Evolutionary conservation across 2,797 vertebrate species (phyloP).

Genomic region (Adrianichthys oophorus): DNA sequence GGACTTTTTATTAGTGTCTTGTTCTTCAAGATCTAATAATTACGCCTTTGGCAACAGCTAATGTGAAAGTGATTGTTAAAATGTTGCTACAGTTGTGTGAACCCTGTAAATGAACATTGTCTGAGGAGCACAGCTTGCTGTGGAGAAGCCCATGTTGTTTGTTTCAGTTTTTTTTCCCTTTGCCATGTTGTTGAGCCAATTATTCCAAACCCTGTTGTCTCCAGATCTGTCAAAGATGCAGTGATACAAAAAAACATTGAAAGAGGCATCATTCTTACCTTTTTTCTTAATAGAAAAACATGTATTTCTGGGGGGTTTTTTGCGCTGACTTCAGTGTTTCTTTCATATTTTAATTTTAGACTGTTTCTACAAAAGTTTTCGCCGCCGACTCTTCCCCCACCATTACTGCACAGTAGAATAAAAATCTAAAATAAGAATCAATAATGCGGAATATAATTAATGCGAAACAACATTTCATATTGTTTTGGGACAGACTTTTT

Average conservation of each 20-base stretch:
- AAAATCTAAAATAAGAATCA: constrained; percentile 44
- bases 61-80: constrained; percentile 51
- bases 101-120: constrained; percentile 58
- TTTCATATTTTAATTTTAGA: no score
- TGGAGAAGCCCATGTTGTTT: constrained; percentile 55
- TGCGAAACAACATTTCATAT: constrained; percentile 50
- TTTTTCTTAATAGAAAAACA: background rate
- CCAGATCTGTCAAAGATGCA: constrained; percentile 36
- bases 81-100: constrained; percentile 56
- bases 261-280: constrained; percentile 31
- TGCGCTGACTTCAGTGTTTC: constrained; percentile 4
- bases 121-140: constrained; percentile 49
- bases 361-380: no score
- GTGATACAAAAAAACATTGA: constrained; percentile 37
- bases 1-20: constrained; percentile 24
- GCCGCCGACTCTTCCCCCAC: constrained; percentile 26
- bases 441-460: constrained; percentile 35
- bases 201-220: constrained; percentile 49
- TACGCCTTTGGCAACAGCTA: constrained; percentile 40
- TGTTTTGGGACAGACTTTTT: constrained; percentile 50
- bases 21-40: constrained; percentile 39
- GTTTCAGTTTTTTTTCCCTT: constrained; percentile 20
- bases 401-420: constrained; percentile 30
- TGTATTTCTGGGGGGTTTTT: background rate
- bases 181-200: constrained; percentile 45